Conservation (phyloP, 1,140 invertebrate species). For the Berghia stephanieae region DNA sequence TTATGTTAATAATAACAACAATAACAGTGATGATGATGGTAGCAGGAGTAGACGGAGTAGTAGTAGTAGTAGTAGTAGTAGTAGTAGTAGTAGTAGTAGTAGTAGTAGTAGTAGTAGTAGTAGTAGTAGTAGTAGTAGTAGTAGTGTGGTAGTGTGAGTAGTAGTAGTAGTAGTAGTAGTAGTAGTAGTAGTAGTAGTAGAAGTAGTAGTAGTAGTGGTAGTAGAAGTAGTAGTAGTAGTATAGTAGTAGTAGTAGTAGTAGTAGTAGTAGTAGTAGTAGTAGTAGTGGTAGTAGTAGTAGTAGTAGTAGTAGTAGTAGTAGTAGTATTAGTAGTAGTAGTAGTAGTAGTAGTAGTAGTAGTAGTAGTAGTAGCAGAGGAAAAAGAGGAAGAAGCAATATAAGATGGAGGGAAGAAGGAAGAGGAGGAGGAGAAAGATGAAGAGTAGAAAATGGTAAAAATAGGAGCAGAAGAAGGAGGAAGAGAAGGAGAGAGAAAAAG, state of each 20-base stretch:
- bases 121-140: conserved; percentile 2
- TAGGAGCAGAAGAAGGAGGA: background rate
- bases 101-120: conserved; percentile 1
- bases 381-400: background rate
- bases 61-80: background rate
- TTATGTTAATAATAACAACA: too few relatives aligned
- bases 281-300: background rate
- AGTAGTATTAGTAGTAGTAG: too few relatives aligned
- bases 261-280: background rate
- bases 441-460: background rate
- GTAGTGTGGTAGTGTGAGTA: too few relatives aligned
- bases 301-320: background rate
- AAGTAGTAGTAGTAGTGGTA: too few relatives aligned
- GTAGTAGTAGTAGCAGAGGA: background rate
- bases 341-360: background rate
- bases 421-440: background rate
- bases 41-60: too few relatives aligned
- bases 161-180: conserved; percentile 1
- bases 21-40: too few relatives aligned
- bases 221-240: too few relatives aligned
- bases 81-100: conserved; percentile 2
- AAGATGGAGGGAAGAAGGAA: background rate
- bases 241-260: too few relatives aligned
- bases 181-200: conserved; percentile 1
- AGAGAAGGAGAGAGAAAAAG: background rate